phyloP scores from a whole-genome alignment of 2,113 vertebrate genomes.

The Salvelinus namaycush region DNA sequence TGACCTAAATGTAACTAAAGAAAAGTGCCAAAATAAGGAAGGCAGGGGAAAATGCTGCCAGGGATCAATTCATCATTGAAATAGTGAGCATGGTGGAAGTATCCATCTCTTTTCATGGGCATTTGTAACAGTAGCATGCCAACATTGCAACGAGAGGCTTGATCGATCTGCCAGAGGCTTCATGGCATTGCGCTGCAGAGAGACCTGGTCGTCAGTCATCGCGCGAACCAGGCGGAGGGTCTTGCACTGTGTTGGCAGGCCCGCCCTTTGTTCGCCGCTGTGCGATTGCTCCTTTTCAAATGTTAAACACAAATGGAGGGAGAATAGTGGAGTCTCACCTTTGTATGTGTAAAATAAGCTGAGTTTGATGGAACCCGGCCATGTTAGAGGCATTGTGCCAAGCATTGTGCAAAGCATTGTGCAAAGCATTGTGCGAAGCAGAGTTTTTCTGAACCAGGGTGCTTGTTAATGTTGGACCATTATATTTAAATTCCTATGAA shows the following conservation, averaged over 20 bases:
- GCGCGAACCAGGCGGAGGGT: slow-evolving; percentile 49
- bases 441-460: background rate
- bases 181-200: slow-evolving; percentile 34
- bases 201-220: slow-evolving; percentile 56
- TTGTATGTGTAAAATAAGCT: slow-evolving; percentile 31
- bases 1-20: slow-evolving; percentile 17
- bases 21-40: slow-evolving; percentile 39
- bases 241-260: slow-evolving; percentile 39
- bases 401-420: background rate
- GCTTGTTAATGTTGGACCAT: background rate
- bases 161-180: slow-evolving; percentile 62
- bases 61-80: slow-evolving; percentile 57
- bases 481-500: background rate
- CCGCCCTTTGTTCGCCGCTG: slow-evolving; percentile 37
- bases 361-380: slow-evolving; percentile 37
- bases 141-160: slow-evolving; percentile 44
- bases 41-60: slow-evolving; percentile 42
- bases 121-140: slow-evolving; percentile 64
- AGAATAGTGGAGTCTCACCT: slow-evolving; percentile 52
- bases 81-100: slow-evolving; percentile 45
- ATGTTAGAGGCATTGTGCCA: slow-evolving; percentile 15
- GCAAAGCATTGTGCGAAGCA: background rate
- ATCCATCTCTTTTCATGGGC: slow-evolving; percentile 56
- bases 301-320: slow-evolving; percentile 48
- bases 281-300: slow-evolving; percentile 50